phyloP scores from a whole-genome alignment of 1,140 invertebrate species.

The Neelides sp. region DNA sequence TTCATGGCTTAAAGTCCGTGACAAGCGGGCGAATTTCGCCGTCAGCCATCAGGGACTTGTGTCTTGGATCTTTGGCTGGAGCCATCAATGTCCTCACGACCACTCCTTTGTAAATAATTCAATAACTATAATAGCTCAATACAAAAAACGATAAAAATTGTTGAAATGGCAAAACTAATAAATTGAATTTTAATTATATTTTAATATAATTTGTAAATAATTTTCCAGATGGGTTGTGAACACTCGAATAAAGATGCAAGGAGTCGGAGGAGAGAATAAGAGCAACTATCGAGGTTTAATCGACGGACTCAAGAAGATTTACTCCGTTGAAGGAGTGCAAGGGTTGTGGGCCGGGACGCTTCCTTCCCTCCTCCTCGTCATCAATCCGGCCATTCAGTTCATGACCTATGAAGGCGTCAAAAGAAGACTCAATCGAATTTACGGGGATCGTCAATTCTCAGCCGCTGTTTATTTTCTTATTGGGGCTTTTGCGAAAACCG shows the following conservation, averaged over 20 bases:
- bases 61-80: constrained; percentile 65
- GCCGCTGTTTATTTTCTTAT: constrained; percentile 47
- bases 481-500: constrained; percentile 64
- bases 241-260: constrained; percentile 66
- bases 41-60: constrained; percentile 57
- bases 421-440: constrained; percentile 41
- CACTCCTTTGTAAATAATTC: constrained; percentile 3
- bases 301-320: constrained; percentile 55
- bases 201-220: constrained; percentile 46
- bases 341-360: constrained; percentile 67
- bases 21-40: constrained; percentile 38
- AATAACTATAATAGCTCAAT: neutral
- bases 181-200: neutral
- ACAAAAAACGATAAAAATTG: neutral
- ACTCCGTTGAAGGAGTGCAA: constrained; percentile 51
- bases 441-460: constrained; percentile 38
- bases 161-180: too few species aligned
- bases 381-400: constrained; percentile 81
- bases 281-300: constrained; percentile 6
- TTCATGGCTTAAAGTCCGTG: constrained; percentile 60
- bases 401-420: constrained; percentile 80
- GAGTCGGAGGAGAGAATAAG: constrained; percentile 32
- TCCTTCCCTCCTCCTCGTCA: constrained; percentile 68
- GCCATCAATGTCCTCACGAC: constrained; percentile 25
- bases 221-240: constrained; percentile 81